A percentile compares a stretch with the other conserved stretches of the same genome.
Conservation (phyloP, 2,888 invertebrate species). For the Terebella lapidaria region DNA sequence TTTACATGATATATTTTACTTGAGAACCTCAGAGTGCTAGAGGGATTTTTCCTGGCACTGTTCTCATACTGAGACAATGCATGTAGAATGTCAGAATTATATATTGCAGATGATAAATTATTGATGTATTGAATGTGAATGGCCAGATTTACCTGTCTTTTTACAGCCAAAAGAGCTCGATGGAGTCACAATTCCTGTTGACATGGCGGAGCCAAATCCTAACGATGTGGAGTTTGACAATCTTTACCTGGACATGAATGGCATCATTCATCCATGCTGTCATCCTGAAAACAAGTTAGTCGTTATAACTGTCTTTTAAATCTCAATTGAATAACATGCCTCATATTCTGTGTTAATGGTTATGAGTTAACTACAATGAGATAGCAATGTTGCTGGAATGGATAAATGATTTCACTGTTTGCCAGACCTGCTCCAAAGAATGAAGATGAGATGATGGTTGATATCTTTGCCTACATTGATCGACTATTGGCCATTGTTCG, state of each 20-base stretch:
- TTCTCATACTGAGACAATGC: no score
- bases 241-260: constrained; percentile 98
- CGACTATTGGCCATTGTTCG: constrained; percentile 86
- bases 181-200: constrained; percentile 63
- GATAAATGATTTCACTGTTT: background rate
- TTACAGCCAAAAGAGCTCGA: constrained; percentile 69
- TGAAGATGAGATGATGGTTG: constrained; percentile 99
- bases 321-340: no score
- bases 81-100: no score
- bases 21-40: no score
- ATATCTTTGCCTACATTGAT: constrained; percentile 98
- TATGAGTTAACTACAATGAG: no score
- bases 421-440: constrained; percentile 88
- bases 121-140: no score
- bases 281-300: constrained; percentile 85
- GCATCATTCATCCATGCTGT: constrained; percentile 98
- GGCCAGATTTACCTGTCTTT: no score
- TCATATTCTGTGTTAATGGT: no score
- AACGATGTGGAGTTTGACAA: constrained; percentile 88
- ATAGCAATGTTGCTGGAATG: no score
- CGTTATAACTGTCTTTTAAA: background rate
- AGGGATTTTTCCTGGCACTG: no score
- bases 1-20: no score
- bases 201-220: constrained; percentile 72
- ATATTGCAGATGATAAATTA: no score